A percentile compares a stretch with the other conserved stretches of the same genome.
These are phyloP conservation scores for Toxotes chatareus DNA, from an alignment of 2,113 vertebrate genomes.

Conservation along the genomic window DNA sequence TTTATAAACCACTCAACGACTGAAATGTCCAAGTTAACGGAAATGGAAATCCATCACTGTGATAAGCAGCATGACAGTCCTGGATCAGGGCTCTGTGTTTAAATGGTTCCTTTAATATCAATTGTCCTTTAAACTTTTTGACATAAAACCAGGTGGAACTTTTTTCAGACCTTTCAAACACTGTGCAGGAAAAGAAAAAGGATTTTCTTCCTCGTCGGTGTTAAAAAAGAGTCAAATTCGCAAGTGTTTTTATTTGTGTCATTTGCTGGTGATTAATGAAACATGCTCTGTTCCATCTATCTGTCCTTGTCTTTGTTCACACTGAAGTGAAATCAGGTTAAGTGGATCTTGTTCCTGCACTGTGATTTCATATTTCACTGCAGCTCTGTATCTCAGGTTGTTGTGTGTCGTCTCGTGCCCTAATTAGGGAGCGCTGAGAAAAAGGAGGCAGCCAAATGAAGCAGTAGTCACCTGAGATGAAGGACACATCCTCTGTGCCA, in stretches of 20 bases:
- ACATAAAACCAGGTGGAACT: conserved; percentile 2
- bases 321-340: conserved; percentile 81
- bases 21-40: too few species aligned
- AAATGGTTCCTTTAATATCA: too few species aligned
- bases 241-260: conserved; percentile 47
- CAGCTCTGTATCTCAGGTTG: conserved; percentile 70
- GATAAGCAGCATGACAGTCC: too few species aligned
- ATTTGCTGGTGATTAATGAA: conserved; percentile 62
- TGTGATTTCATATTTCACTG: conserved; percentile 61
- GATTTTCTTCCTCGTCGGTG: not conserved
- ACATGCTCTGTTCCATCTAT: conserved; percentile 44
- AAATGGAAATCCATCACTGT: too few species aligned
- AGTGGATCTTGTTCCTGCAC: conserved; percentile 69
- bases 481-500: conserved; percentile 81
- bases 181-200: not conserved
- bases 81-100: too few species aligned
- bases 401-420: conserved; percentile 80
- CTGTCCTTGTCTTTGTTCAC: conserved; percentile 73
- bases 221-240: not conserved
- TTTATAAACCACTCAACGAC: too few species aligned
- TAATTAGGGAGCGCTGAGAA: conserved; percentile 79
- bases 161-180: not conserved
- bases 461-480: conserved; percentile 86
- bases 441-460: conserved; percentile 71
- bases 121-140: too few species aligned